Evolutionary conservation across 92 coral and sea anemone species (phyloP).

Genomic region (Anthopleura xanthogrammica): DNA sequence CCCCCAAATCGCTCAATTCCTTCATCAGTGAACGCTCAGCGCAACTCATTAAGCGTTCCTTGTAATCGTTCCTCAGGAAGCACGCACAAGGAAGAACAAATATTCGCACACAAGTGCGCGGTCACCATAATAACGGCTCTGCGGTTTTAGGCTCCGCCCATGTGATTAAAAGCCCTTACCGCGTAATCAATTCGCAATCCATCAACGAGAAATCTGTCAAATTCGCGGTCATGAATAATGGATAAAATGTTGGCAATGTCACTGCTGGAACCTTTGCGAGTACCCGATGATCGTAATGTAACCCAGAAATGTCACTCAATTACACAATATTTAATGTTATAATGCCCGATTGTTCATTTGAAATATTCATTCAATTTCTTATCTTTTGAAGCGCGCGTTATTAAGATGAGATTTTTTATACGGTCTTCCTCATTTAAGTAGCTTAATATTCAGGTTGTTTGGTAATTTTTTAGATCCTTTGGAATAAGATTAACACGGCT

Average conservation of each 20-base stretch:
- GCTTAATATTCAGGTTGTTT: too few relatives aligned
- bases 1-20: too few relatives aligned
- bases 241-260: neutral
- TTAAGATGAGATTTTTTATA: too few relatives aligned
- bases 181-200: slow-evolving; percentile 34
- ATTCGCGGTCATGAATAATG: neutral
- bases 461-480: too few relatives aligned
- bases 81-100: slow-evolving; percentile 11
- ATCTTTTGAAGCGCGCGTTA: too few relatives aligned
- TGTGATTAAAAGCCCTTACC: slow-evolving; percentile 33
- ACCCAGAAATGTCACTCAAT: neutral
- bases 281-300: neutral
- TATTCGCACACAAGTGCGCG: neutral
- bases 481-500: too few relatives aligned
- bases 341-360: neutral
- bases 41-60: neutral
- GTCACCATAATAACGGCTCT: neutral
- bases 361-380: too few relatives aligned
- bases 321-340: neutral
- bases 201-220: slow-evolving; percentile 27
- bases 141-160: slow-evolving; percentile 38
- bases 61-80: slow-evolving; percentile 10
- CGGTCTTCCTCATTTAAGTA: too few relatives aligned
- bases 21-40: neutral
- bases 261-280: neutral